phyloP scores from a whole-genome alignment of 1,140 invertebrate species.

The Neodiprion pinetum region DNA sequence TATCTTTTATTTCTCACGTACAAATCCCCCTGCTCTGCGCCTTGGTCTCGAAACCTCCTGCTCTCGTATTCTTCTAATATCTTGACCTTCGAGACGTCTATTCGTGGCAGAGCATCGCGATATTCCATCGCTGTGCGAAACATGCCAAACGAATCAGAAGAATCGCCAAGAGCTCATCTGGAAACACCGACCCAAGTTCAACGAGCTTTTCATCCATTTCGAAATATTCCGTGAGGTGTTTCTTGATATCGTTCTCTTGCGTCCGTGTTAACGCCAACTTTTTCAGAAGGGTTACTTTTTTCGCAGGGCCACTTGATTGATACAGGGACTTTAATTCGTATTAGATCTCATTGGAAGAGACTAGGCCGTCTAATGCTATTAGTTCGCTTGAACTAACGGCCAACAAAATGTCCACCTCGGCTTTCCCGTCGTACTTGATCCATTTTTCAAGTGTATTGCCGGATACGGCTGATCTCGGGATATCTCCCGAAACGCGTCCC shows the following conservation, averaged over 20 bases:
- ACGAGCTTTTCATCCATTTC: neutral
- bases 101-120: neutral
- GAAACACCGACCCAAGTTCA: neutral
- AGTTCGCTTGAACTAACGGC: conserved; percentile 14
- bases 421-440: conserved; percentile 14
- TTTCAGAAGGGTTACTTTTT: conserved; percentile 31
- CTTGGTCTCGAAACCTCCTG: neutral
- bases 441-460: neutral
- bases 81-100: neutral
- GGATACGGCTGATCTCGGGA: conserved; percentile 1
- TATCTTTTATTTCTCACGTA: neutral
- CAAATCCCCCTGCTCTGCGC: neutral
- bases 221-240: neutral
- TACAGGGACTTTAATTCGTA: conserved; percentile 22
- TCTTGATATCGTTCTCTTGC: conserved; percentile 5
- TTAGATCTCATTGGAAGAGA: conserved; percentile 22
- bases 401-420: conserved; percentile 17
- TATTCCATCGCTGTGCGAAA: neutral
- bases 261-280: conserved; percentile 26
- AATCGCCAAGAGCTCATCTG: neutral
- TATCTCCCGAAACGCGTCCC: conserved; percentile 15
- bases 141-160: neutral
- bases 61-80: neutral
- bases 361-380: conserved; percentile 13
- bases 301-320: conserved; percentile 32